Conservation (phyloP, 2,888 invertebrate genomes). For the Luffia ferchaultella region DNA sequence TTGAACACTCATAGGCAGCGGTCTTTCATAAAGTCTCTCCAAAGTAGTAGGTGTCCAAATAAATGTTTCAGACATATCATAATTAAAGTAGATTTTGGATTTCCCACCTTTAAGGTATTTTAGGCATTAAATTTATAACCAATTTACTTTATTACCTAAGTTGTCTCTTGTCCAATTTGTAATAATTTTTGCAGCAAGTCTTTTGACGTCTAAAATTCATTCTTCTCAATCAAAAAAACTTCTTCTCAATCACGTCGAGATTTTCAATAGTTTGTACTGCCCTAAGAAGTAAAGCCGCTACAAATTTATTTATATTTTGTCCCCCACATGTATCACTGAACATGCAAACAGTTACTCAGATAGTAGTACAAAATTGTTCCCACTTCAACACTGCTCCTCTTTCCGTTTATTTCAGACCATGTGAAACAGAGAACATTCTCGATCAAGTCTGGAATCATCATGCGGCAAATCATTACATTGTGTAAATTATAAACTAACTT, state of each 20-base stretch:
- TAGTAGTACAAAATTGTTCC: not conserved
- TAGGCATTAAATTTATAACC: not conserved
- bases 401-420: not conserved
- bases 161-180: not conserved
- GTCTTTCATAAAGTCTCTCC: too few species aligned
- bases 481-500: too few species aligned
- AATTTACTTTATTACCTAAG: not conserved
- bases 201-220: not conserved
- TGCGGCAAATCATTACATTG: too few species aligned
- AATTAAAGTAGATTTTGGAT: not conserved
- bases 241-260: not conserved
- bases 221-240: not conserved
- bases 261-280: not conserved
- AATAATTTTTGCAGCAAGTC: not conserved
- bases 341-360: not conserved
- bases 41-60: too few species aligned
- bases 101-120: not conserved
- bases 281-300: not conserved
- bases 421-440: too few species aligned
- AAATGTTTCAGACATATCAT: not conserved
- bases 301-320: not conserved
- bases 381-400: not conserved
- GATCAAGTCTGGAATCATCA: too few species aligned
- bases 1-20: too few species aligned
- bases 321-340: not conserved